phyloP scores from a whole-genome alignment of 2,113 vertebrate genomes.

The Oxygymnocypris stewartii region DNA sequence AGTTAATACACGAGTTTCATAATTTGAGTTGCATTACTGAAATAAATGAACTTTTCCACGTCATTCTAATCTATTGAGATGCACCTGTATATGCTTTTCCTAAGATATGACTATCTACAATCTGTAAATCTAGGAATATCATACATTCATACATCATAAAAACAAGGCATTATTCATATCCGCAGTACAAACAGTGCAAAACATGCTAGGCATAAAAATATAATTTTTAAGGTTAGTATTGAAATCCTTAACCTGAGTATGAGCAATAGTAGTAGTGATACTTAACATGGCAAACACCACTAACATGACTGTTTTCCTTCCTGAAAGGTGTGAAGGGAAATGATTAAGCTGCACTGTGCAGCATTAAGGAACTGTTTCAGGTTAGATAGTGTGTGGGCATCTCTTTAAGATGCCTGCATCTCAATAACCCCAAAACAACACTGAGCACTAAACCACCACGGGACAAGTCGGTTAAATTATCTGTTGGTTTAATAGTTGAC shows the following conservation, averaged over 20 bases:
- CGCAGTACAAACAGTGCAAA: neutral
- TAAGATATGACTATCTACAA: neutral
- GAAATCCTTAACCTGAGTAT: neutral
- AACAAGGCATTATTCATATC: neutral
- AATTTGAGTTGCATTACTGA: no score
- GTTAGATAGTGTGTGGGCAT: neutral
- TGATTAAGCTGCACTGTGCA: neutral
- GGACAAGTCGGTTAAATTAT: neutral
- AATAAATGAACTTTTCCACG: no score
- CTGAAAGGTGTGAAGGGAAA: conserved; percentile 11
- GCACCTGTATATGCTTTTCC: neutral
- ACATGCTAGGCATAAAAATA: neutral
- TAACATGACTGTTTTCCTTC: neutral
- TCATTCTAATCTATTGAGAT: no score
- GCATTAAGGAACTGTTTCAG: neutral
- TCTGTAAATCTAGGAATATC: neutral
- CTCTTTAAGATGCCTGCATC: neutral
- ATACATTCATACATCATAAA: neutral
- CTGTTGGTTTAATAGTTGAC: conserved; percentile 8
- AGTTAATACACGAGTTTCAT: no score
- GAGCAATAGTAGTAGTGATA: conserved; percentile 12
- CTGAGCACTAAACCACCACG: neutral
- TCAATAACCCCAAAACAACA: neutral
- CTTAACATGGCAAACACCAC: neutral
- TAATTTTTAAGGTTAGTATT: neutral